Evolutionary conservation across 2,113 vertebrate genomes (phyloP), one percentile per base, ranked within the genome.

Genomic region (Piprites chloris): DNA sequence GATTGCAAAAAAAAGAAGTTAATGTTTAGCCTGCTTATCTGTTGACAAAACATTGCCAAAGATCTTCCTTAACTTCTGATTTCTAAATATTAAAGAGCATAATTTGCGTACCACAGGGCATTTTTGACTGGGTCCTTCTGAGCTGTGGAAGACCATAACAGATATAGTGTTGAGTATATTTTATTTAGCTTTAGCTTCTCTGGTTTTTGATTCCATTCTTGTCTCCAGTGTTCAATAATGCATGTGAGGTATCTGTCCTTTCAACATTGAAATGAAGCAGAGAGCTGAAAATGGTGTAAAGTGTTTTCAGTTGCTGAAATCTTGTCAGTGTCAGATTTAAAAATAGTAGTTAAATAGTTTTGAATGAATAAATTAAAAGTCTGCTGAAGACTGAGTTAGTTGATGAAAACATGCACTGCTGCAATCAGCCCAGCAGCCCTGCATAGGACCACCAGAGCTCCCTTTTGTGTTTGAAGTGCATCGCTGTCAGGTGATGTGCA

Each of bases 1-100:
- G 50, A 95, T 96, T 96, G 87, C 91, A 95, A 83, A 89, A 87
- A 87, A 87, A 67, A 18, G 44, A 42, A 32, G 93, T 97, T 98
- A 97, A 98, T 96, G 30, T 97, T 97, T 97, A 97, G 59, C 90
- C 0, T 0, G 39, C 62, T 96, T 97, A 96, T 97, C 92, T 89
- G 82, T 88, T 96, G 86, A 96, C 62, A 90, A 97, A 97, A 96
- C 63, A 96, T 95, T 96, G 87, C 91, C 75, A 95, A 96, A 95
- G 69, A 89, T 96, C 84, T 94, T 97, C 84, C 55, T 94, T 82
- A 35, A 44, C 46, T 71, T 87, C 84, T 91, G 61, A 89, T 96
- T 94, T 96, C 76, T 89, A 89, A 87, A 73, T 12, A 32, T 58
- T 91, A 76, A 30, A 47, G 28, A 79, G 52, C 50, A 89, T 1